Evolutionary conservation across 2,113 vertebrate species (phyloP).

Genomic region (Mastomys natalensis): DNA sequence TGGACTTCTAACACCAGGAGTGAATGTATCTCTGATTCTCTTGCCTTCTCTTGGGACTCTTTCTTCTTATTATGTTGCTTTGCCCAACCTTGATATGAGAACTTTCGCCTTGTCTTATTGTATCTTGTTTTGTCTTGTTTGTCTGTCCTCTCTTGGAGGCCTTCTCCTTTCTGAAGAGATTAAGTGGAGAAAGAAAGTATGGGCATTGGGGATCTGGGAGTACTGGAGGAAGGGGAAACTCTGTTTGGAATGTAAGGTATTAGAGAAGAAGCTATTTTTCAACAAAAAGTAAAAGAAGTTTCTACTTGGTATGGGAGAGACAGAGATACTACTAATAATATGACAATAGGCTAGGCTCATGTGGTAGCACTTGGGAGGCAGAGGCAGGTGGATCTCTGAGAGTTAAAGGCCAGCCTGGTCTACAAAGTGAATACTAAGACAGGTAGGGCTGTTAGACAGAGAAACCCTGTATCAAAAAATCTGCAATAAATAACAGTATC

Average conservation of each 20-base stretch:
- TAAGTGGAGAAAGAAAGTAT: not conserved
- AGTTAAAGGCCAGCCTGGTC: too few species aligned
- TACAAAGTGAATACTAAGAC: too few species aligned
- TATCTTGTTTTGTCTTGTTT: not conserved
- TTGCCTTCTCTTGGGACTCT: not conserved
- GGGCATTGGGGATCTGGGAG: not conserved
- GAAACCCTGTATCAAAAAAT: too few species aligned
- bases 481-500: not conserved
- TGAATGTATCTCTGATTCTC: not conserved
- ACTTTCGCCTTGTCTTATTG: not conserved
- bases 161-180: not conserved
- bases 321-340: slow-evolving; percentile 41
- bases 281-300: not conserved
- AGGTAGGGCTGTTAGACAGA: too few species aligned
- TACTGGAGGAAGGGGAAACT: not conserved
- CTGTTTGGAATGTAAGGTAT: not conserved
- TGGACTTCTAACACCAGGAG: not conserved
- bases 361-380: too few species aligned
- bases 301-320: not conserved
- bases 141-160: not conserved
- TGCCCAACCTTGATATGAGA: not conserved
- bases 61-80: too few species aligned
- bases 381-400: too few species aligned
- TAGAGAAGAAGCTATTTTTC: not conserved
- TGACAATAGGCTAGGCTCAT: not conserved